phyloP scores from a whole-genome alignment of 2,113 vertebrate genomes.

The Cebus imitator region DNA sequence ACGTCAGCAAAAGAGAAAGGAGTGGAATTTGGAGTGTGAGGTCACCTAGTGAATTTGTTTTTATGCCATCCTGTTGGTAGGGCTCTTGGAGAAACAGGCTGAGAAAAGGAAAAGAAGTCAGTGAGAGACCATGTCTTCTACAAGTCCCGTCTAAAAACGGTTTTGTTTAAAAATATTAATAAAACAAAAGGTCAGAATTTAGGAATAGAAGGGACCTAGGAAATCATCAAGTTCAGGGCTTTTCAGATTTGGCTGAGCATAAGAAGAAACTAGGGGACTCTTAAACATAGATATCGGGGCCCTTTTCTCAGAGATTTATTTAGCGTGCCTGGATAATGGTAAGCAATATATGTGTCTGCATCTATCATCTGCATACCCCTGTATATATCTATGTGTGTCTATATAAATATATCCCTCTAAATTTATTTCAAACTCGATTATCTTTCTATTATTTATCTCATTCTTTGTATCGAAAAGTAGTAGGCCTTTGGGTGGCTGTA shows the following conservation, averaged over 20 bases:
- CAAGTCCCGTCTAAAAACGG: not conserved
- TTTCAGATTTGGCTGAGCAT: not conserved
- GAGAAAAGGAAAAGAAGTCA: not conserved
- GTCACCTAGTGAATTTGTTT: not conserved
- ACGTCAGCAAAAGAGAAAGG: not conserved
- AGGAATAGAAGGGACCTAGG: not conserved
- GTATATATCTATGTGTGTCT: not conserved
- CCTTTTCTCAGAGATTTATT: not conserved
- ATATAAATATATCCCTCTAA: not conserved
- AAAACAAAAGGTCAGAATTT: not conserved
- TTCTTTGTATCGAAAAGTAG: not conserved
- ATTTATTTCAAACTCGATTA: not conserved
- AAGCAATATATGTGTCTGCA: not conserved
- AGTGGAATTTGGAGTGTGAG: not conserved
- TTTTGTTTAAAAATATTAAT: not conserved
- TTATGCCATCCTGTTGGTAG: not conserved
- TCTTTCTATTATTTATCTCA: not conserved
- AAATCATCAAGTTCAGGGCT: not conserved
- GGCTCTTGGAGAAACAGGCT: not conserved
- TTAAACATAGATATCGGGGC: not conserved
- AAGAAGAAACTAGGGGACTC: not conserved
- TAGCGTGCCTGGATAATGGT: not conserved
- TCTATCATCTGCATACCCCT: not conserved
- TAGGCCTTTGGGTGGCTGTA: not conserved
- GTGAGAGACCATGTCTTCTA: not conserved